Percentiles rank a stretch among this genome's conserved stretches.
phyloP scores from a whole-genome alignment of 2,113 vertebrate genomes.

The Fregata magnificens region DNA sequence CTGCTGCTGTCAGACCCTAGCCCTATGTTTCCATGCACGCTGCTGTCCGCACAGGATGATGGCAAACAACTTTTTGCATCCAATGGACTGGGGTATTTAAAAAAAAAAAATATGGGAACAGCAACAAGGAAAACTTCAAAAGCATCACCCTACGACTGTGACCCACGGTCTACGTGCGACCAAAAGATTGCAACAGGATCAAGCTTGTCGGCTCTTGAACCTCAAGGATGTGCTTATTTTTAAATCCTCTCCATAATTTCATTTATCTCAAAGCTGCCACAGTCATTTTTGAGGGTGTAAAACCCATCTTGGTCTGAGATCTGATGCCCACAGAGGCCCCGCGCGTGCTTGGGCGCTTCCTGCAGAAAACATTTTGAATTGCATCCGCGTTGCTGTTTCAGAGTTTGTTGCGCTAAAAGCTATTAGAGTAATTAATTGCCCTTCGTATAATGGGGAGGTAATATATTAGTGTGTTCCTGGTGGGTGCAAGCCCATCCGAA shows the following conservation, averaged over 20 bases:
- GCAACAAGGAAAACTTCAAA: neutral
- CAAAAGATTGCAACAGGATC: neutral
- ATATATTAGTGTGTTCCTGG: neutral
- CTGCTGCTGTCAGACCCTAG: neutral
- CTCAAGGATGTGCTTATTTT: neutral
- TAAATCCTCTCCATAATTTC: neutral
- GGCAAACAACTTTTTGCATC: neutral
- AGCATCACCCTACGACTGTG: neutral
- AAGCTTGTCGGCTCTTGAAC: neutral
- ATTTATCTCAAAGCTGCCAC: neutral
- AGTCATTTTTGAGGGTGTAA: neutral
- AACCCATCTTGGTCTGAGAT: neutral
- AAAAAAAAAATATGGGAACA: too few relatives aligned
- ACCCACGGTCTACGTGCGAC: neutral
- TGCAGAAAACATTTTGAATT: neutral
- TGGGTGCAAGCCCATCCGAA: rapidly evolving
- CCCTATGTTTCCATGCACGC: neutral
- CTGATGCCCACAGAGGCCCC: neutral
- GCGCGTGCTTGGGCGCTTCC: rapidly evolving
- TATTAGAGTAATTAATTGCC: neutral
- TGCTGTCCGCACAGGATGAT: neutral
- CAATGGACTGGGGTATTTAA: neutral
- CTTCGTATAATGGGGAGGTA: neutral
- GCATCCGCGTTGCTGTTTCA: rapidly evolving
- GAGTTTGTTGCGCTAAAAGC: neutral